A percentile compares a stretch with the other conserved stretches of the same genome.
These are phyloP conservation scores for Schizotus pectinicornis DNA, from an alignment of 2,888 invertebrate genomes.

Conservation along the genomic window DNA sequence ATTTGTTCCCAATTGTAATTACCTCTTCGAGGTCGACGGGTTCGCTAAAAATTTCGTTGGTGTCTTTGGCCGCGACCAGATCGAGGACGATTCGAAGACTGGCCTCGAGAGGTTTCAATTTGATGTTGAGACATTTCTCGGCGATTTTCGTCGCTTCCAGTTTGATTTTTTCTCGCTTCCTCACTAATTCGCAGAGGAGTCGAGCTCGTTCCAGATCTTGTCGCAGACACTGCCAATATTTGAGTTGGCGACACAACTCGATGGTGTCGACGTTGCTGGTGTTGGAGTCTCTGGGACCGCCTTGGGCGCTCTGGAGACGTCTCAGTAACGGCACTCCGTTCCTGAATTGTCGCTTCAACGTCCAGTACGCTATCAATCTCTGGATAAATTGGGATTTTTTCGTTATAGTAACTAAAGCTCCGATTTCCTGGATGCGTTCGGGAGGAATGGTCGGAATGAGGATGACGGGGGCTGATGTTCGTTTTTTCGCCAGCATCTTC, in stretches of 20 bases:
- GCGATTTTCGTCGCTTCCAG: conserved; percentile 81
- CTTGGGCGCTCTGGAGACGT: conserved; percentile 71
- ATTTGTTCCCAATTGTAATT: too few species aligned
- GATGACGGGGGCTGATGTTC: conserved; percentile 89
- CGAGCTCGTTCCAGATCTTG: conserved; percentile 92
- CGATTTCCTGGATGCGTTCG: conserved; percentile 86
- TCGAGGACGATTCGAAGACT: conserved; percentile 80
- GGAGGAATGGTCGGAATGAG: conserved; percentile 93
- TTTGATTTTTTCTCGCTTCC: conserved; percentile 95
- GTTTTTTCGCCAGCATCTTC: conserved; percentile 85
- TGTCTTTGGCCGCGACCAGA: conserved; percentile 78
- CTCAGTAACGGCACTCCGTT: conserved; percentile 95
- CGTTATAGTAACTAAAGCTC: conserved; percentile 72
- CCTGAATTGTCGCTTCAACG: conserved; percentile 89
- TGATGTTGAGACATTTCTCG: conserved; percentile 80
- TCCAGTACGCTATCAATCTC: conserved; percentile 95
- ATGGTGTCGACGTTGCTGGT: conserved; percentile 64
- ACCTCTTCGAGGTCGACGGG: conserved; percentile 88
- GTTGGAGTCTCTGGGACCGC: conserved; percentile 48
- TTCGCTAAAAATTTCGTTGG: conserved; percentile 87
- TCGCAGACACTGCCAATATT: conserved; percentile 92
- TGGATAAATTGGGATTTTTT: conserved; percentile 87
- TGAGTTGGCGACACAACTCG: conserved; percentile 83
- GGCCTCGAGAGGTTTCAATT: conserved; percentile 82
- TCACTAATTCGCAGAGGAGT: conserved; percentile 90